phyloP scores from a whole-genome alignment of 2,888 invertebrate genomes.

The Erebia palarica region DNA sequence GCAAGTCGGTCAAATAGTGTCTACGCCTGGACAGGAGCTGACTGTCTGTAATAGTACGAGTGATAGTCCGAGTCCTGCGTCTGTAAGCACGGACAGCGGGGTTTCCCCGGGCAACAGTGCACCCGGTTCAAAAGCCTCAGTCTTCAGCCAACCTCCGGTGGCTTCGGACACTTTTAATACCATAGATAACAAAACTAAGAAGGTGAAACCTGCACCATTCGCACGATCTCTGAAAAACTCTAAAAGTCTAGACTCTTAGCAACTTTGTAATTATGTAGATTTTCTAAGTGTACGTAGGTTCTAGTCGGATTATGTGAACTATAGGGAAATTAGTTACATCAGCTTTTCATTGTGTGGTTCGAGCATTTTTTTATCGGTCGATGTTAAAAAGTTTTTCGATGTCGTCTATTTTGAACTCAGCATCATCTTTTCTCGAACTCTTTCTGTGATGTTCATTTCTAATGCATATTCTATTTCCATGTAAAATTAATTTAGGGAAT shows the following conservation, averaged over 20 bases:
- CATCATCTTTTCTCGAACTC: slow-evolving; percentile 25
- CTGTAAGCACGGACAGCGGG: slow-evolving; percentile 73
- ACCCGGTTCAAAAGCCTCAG: slow-evolving; percentile 68
- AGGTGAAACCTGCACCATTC: slow-evolving; percentile 61
- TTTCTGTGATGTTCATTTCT: slow-evolving; percentile 31
- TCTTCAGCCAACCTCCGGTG: slow-evolving; percentile 57
- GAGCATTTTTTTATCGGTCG: slow-evolving; percentile 57
- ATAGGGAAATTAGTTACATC: slow-evolving; percentile 73
- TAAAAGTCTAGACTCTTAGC: slow-evolving; percentile 78
- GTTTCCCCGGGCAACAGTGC: slow-evolving; percentile 74
- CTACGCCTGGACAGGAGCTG: slow-evolving; percentile 72
- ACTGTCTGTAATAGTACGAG: slow-evolving; percentile 72
- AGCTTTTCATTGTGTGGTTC: slow-evolving; percentile 67
- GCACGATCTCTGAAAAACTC: slow-evolving; percentile 74
- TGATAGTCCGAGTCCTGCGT: slow-evolving; percentile 74
- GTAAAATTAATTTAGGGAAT: slow-evolving; percentile 15
- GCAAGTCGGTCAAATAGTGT: slow-evolving; percentile 77
- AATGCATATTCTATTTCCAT: slow-evolving; percentile 15
- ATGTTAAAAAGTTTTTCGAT: slow-evolving; percentile 55
- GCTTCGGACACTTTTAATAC: slow-evolving; percentile 53
- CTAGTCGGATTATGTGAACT: slow-evolving; percentile 60
- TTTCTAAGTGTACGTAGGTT: slow-evolving; percentile 78
- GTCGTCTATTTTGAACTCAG: slow-evolving; percentile 35
- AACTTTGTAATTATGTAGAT: slow-evolving; percentile 80
- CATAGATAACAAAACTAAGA: slow-evolving; percentile 65